A percentile compares a stretch with the other conserved stretches of the same genome.
These are phyloP conservation scores for Gymnoscelis rufifasciata DNA, from an alignment of 2,888 invertebrate species.

Conservation along the genomic window DNA sequence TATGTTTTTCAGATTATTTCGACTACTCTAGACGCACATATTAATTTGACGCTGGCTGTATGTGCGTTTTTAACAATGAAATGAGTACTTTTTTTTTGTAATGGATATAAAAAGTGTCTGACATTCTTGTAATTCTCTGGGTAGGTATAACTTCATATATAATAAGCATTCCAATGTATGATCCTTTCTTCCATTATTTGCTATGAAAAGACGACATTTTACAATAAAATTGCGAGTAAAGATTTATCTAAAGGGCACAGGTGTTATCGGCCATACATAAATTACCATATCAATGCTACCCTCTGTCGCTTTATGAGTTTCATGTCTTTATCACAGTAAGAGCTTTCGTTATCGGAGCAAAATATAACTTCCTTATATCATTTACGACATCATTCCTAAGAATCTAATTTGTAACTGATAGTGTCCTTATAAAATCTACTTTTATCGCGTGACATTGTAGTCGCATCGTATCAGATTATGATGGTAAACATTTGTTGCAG, in stretches of 20 bases:
- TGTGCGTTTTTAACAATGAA: too few relatives aligned
- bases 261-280: conserved; percentile 54
- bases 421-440: conserved; percentile 11
- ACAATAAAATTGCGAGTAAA: conserved; percentile 33
- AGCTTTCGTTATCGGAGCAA: conserved; percentile 48
- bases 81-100: too few relatives aligned
- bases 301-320: conserved; percentile 8
- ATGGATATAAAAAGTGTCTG: too few relatives aligned
- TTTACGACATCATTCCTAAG: not conserved
- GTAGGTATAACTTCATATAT: too few relatives aligned
- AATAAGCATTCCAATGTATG: too few relatives aligned
- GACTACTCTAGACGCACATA: too few relatives aligned
- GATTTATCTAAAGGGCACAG: conserved; percentile 54
- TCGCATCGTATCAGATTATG: conserved; percentile 39
- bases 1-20: too few relatives aligned
- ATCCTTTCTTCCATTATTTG: conserved; percentile 9
- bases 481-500: conserved; percentile 65
- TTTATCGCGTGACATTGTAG: conserved; percentile 29
- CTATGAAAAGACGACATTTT: conserved; percentile 5
- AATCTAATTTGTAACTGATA: not conserved
- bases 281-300: conserved; percentile 45
- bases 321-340: conserved; percentile 30
- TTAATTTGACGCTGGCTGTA: too few relatives aligned
- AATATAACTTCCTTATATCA: conserved; percentile 20
- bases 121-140: too few relatives aligned